Conservation (phyloP, 2,113 vertebrate species). For the Octodon degus region DNA sequence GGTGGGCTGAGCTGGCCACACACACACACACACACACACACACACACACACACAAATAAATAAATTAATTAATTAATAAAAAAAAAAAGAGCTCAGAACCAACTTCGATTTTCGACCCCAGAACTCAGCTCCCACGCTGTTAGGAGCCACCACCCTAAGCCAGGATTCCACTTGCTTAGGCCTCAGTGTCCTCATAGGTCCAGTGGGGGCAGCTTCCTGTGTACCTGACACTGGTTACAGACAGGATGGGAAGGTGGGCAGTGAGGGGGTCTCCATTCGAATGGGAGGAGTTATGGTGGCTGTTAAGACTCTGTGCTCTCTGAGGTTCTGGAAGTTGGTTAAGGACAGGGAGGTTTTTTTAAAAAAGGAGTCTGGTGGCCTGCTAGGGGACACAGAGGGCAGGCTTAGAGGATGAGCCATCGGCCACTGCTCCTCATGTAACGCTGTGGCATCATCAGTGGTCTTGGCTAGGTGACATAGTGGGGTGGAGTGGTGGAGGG, state of each 20-base stretch:
- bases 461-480: background rate
- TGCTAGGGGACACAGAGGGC: background rate
- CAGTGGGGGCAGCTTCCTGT: background rate
- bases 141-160: background rate
- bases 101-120: background rate
- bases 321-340: background rate
- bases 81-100: background rate
- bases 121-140: background rate
- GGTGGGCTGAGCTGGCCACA: too few relatives aligned
- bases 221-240: background rate
- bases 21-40: too few relatives aligned
- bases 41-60: too few relatives aligned
- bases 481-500: too few relatives aligned
- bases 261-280: too few relatives aligned
- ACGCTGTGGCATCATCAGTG: background rate
- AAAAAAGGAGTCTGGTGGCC: background rate
- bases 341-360: background rate
- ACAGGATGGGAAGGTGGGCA: rapidly evolving
- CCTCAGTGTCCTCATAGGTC: background rate
- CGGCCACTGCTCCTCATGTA: rapidly evolving
- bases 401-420: too few relatives aligned
- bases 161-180: background rate
- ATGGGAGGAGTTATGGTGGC: background rate
- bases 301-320: background rate
- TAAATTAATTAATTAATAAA: too few relatives aligned